Base-by-base conservation (phyloP, 2,797 vertebrate species). In the Danio tinwini region DNA sequence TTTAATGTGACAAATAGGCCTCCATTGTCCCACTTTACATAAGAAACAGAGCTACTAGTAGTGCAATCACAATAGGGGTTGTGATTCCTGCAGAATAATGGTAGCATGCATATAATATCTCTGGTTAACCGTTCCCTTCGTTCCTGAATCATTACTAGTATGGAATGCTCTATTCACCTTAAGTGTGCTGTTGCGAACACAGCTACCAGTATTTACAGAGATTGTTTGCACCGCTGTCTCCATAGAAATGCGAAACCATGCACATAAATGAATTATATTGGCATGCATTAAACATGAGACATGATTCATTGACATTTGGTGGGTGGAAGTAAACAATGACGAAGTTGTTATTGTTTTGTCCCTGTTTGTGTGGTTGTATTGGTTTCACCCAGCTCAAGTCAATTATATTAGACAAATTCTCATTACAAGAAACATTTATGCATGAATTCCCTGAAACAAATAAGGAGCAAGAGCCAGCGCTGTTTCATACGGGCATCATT, bases 41-140 rank as follows among this genome's bases (percentile, higher is more conserved):
- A 19, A 75, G 76, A 63, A 70, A 61, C 17, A 52, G 55, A 72
- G 50, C 19, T 81, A 61, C 37, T 70, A 81, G 39, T 81, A 61
- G 49, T 45, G 72, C 44, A n/a, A 49, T 80, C 53, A 83, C 72
- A 76, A 65, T 80, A 70, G 72, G 47, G 39, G 53, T 61, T 81
- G 74, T 81, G 79, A 63, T 81, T 81, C 64, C 64, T 52, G 11
- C 76, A 55, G 64, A 55, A 71, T 78, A 80, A 82, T 78, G 62
- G 71, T 14, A 67, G 47, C 63, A 63, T 55, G 56, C 37, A 45
- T 29, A 56, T 49, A 78, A 69, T 56, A 81, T 61, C 47, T 56
- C 67, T 68, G 42, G 14, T 81, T 79, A 37, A 50, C 45, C 75
- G 40, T 55, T 55, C 47, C 50, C n/a, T 58, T 59, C n/a, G 61